Evolutionary conservation across 2,888 invertebrate genomes (phyloP).

Genomic region (Pterobdella sp.): DNA sequence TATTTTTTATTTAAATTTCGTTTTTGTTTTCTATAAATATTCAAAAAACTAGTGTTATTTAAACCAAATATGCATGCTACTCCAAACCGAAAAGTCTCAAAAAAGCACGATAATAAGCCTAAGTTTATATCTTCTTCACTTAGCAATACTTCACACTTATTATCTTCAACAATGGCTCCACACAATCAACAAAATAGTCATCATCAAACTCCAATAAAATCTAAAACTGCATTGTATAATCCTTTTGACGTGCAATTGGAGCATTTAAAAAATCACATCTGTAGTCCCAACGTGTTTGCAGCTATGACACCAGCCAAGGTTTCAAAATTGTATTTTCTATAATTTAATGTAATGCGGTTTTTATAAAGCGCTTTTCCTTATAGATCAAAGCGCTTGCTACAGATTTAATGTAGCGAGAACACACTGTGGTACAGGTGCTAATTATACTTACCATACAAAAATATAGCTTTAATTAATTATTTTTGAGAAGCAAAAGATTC

Average conservation of each 20-base stretch:
- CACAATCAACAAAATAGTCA: not conserved
- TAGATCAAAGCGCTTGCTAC: too few species aligned
- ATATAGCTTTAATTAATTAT: too few species aligned
- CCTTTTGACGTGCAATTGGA: slow-evolving; percentile 8
- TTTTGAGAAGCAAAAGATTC: too few species aligned
- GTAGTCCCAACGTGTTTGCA: slow-evolving; percentile 19
- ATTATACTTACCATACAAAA: too few species aligned
- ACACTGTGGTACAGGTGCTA: too few species aligned
- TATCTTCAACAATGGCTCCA: not conserved
- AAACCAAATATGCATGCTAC: not conserved
- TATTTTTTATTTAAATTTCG: too few species aligned
- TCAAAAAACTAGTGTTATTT: not conserved
- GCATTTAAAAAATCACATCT: slow-evolving; percentile 10
- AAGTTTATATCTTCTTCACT: not conserved
- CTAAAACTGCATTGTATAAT: not conserved
- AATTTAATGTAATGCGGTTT: too few species aligned
- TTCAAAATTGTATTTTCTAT: too few species aligned
- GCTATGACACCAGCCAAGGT: slow-evolving; percentile 6
- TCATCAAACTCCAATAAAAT: not conserved
- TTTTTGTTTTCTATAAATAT: not conserved
- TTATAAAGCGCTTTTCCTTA: too few species aligned
- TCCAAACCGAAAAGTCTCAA: not conserved
- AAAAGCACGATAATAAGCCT: not conserved
- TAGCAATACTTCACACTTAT: not conserved
- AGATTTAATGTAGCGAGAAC: too few species aligned